Evolutionary conservation across 1,140 invertebrate genomes (phyloP), one percentile per base, ranked within the genome.

Genomic region (Chrysoperla carnea): DNA sequence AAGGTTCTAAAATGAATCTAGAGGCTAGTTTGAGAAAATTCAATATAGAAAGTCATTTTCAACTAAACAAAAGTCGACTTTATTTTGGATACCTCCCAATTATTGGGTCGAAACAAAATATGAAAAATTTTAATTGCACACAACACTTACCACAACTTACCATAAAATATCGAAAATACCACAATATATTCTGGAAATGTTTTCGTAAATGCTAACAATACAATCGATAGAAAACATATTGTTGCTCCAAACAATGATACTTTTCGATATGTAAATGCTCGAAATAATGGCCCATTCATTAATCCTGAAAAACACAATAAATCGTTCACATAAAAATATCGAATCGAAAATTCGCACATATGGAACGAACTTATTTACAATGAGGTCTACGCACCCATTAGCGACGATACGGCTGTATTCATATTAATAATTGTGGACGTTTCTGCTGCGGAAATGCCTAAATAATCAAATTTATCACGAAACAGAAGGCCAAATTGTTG

Each of bases 401-500:
- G 5, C 2, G 17, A 23, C 17, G 17, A 23, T 23, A 23, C 17
- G 5, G 17, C 17, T 5, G 17, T 67, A 60, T 78, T 73, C 45
- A 74, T 67, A 53, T 78, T 80, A 45, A 78, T 72, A 45, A 79
- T 69, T 6, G 72, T 71, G 2, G 76, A 73, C 6, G 69, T 73
- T 58, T 78, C 60, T 1, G 73, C 69, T 40, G 66, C 69, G 46
- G 56, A 65, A 47, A 79, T 67, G 33, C 68, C 70, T 23, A 78
- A 50, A 4, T 63, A 49, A 1, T 53, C 41, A 29, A 78, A 70
- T 48, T 66, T 69, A 38, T 74, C 69, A 15, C 70, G 69, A 51
- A 76, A 79, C 33, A 80, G 57, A 15, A 79, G 60, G 1, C 75
- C 76, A 46, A 80, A 79, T 45, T 73, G 74, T 54, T 78, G 76